phyloP scores from a whole-genome alignment of 92 coral and sea anemone genomes.

The Epizoanthus rinbou region DNA sequence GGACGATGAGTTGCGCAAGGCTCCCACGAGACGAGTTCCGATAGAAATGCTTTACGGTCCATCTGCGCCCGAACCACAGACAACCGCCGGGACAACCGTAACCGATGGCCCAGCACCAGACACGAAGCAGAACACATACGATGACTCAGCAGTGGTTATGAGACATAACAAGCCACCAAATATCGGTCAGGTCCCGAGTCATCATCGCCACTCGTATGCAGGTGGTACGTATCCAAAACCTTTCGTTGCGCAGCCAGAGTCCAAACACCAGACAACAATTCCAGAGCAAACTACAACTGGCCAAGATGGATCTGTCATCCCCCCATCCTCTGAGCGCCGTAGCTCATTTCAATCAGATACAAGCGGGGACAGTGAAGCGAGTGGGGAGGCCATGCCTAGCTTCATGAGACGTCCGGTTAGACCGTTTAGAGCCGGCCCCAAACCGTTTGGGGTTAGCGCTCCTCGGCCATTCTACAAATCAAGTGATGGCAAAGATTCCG shows the following conservation, averaged over 20 bases:
- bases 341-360: constrained; percentile 31
- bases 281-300: constrained; percentile 2
- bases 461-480: constrained; percentile 18
- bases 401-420: constrained; percentile 3
- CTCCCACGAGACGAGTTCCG: constrained; percentile 8
- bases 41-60: constrained; percentile 31
- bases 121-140: neutral
- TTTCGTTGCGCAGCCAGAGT: constrained; percentile 29
- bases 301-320: neutral
- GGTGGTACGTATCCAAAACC: constrained; percentile 64
- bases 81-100: neutral
- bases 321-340: neutral
- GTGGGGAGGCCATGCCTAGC: neutral
- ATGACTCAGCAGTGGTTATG: neutral
- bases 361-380: constrained; percentile 24
- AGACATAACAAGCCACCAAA: constrained; percentile 33
- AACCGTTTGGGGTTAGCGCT: constrained; percentile 20
- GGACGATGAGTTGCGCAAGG: constrained; percentile 28
- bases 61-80: constrained; percentile 1
- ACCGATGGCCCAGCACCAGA: constrained; percentile 15
- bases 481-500: constrained; percentile 1
- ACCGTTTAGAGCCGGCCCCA: constrained; percentile 27
- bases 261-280: neutral
- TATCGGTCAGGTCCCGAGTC: constrained; percentile 42
- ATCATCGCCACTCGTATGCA: constrained; percentile 60